Percentiles rank a stretch among this genome's conserved stretches.
These are phyloP conservation scores for Trissoscelio sp. DNA, from an alignment of 2,888 invertebrate genomes.

Conservation along the genomic window DNA sequence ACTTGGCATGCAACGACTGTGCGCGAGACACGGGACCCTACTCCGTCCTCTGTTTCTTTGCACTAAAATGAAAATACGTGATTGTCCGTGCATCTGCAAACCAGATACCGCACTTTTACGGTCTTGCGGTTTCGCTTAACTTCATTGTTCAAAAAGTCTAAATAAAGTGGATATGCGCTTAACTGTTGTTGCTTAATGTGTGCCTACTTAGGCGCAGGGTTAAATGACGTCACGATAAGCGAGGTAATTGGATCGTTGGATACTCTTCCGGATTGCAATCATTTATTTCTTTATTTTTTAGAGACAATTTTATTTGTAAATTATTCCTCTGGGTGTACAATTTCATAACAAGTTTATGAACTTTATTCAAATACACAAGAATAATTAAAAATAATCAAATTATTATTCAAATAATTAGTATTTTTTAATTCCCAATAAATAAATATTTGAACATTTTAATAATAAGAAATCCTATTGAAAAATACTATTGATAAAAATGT, in stretches of 20 bases:
- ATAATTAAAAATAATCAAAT: too few relatives aligned
- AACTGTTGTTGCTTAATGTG: constrained; percentile 46
- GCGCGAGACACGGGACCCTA: constrained; percentile 66
- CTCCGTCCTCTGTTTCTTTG: constrained; percentile 43
- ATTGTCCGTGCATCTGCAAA: constrained; percentile 52
- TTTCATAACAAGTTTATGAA: too few relatives aligned
- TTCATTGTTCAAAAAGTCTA: constrained; percentile 50
- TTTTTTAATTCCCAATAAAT: too few relatives aligned
- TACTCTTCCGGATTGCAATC: constrained; percentile 24
- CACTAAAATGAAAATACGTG: constrained; percentile 63
- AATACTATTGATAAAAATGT: too few relatives aligned
- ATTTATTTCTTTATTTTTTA: constrained; percentile 3
- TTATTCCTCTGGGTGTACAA: too few relatives aligned
- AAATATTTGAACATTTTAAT: too few relatives aligned
- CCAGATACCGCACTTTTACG: constrained; percentile 54
- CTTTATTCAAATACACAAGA: too few relatives aligned
- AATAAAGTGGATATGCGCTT: constrained; percentile 45
- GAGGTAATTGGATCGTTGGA: constrained; percentile 40
- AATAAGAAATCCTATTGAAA: too few relatives aligned
- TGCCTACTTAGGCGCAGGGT: constrained; percentile 17
- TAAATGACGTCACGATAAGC: constrained; percentile 31
- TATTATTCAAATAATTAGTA: too few relatives aligned
- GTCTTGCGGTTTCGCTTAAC: constrained; percentile 39
- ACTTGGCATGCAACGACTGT: constrained; percentile 72
- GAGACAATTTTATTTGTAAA: too few relatives aligned